Base-by-base conservation (phyloP, 2,797 vertebrate species). In the Sebastes flavidus region DNA sequence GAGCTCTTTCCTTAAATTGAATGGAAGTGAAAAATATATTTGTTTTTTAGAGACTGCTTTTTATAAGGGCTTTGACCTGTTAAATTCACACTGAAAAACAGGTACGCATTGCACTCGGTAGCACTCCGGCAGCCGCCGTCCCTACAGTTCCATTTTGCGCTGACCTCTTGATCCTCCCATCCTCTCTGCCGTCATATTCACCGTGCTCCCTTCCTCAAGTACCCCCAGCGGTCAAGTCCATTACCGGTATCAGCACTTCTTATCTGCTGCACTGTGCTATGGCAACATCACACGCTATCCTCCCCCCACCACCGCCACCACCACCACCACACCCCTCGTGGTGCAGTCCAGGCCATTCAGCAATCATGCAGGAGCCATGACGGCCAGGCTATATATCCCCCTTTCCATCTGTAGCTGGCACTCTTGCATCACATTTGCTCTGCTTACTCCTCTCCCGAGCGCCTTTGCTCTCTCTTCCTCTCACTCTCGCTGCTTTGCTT, bases 381-480 rank as follows among this genome's bases (percentile, higher is more conserved):
- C 54, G 75, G 83, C 88, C 89, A 73, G 71, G 63, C 85, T 70
- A 91, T 86, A 89, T 94, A 94, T 94, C 88, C 93, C 94, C 80
- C 66, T 6, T 92, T 94, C 92, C 84, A 93, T 92, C 93, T 95
- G 93, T 94, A 94, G 93, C 91, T 95, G 95, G 94, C 93, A 95
- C 81, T 95, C 92, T 93, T 94, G 93, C 93, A 91, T 95, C 93
- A 93, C 83, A 83, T 92, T 94, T 90, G 87, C 90, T 83, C 83
- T 80, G 86, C 85, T 78, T 67, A 66, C 81, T 92, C 76, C 61
- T 84, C 61, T 80, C 72, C 78, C 60, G 72, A 87, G 83, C 65
- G 71, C 78, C 81, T 85, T 81, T 77, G 69, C 86, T 76, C 78
- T 74, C 62, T 82, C 49, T 10, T 52, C 49, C 42, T 42, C 63